Evolutionary conservation across 2,797 vertebrate genomes (phyloP).

Genomic region (Micrastur ruficollis): DNA sequence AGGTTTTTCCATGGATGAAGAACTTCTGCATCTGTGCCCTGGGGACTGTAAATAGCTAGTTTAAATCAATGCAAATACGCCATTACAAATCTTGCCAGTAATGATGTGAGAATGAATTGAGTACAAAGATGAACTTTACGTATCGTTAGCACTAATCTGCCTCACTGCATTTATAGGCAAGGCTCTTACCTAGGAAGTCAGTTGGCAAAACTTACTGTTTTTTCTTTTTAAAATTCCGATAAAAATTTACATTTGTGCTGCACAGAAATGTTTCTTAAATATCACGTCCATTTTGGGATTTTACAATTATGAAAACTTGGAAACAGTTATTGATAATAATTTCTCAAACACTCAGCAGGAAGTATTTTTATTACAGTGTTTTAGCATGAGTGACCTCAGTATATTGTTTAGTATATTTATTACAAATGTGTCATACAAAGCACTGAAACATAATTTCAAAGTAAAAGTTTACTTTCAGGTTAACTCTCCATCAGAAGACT

Average conservation of each 20-base stretch:
- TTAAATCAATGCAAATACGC: constrained; percentile 1
- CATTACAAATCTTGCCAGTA: background rate
- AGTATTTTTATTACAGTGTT: background rate
- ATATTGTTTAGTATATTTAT: background rate
- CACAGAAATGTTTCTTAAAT: background rate
- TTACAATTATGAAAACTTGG: background rate
- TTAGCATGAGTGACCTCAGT: background rate
- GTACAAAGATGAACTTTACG: background rate
- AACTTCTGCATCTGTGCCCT: background rate
- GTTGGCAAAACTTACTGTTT: background rate
- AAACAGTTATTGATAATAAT: background rate
- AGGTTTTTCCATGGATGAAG: background rate
- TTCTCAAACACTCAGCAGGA: background rate
- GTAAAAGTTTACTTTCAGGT: background rate
- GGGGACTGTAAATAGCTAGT: background rate
- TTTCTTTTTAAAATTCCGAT: background rate
- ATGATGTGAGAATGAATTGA: constrained; percentile 1
- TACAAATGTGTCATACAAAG: background rate
- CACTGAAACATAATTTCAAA: background rate
- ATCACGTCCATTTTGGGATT: background rate
- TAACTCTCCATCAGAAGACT: background rate
- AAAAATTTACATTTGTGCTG: background rate
- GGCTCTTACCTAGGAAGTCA: background rate
- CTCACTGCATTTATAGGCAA: background rate
- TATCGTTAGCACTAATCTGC: background rate